A percentile compares a stretch with the other conserved stretches of the same genome.
These are phyloP conservation scores for Paracanthobrama guichenoti DNA, from an alignment of 2,113 vertebrate species.

Conservation along the genomic window DNA sequence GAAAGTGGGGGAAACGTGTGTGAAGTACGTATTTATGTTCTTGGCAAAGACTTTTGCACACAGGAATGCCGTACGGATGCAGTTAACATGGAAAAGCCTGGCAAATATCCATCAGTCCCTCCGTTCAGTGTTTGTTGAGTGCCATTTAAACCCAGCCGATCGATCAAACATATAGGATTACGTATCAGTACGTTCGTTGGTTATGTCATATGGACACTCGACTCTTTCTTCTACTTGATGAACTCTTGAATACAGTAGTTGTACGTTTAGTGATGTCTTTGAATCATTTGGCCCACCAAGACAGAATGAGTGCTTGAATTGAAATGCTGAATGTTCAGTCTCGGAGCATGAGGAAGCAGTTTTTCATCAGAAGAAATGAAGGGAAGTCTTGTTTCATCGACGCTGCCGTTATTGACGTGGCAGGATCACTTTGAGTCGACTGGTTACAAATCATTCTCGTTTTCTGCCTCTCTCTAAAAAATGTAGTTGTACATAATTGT, in stretches of 20 bases:
- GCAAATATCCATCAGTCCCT: not conserved
- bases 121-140: not conserved
- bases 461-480: not conserved
- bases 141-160: not conserved
- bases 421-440: constrained; percentile 32
- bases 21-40: not conserved
- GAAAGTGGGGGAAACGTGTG: not conserved
- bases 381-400: constrained; percentile 43
- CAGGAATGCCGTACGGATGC: not conserved
- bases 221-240: constrained; percentile 8
- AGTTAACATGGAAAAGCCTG: not conserved
- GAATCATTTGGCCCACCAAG: not conserved
- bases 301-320: not conserved
- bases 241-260: not conserved
- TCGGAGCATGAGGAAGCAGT: constrained; percentile 40
- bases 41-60: not conserved
- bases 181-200: not conserved
- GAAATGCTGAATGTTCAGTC: constrained; percentile 45
- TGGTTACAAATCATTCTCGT: not conserved
- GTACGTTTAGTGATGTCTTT: not conserved
- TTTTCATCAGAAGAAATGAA: constrained; percentile 42
- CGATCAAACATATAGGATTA: not conserved
- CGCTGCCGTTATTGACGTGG: constrained; percentile 35
- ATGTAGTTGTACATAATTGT: not conserved
- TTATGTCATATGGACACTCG: not conserved